Percentiles rank a stretch among this genome's conserved stretches.
Evolutionary conservation across 2,888 invertebrate species (phyloP).

Genomic region (Nomada ferruginata): DNA sequence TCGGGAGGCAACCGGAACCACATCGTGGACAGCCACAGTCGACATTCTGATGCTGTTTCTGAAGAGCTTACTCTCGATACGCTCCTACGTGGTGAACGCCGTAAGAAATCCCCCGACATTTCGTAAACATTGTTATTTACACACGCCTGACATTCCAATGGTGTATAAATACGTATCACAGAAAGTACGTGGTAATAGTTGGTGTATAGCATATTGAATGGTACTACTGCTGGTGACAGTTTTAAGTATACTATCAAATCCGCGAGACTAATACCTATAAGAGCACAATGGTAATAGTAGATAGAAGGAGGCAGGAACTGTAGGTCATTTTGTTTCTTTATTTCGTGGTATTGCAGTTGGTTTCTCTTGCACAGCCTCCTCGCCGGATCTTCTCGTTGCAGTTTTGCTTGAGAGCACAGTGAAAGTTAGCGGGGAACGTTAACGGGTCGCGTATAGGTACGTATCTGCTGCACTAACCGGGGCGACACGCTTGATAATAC

Average conservation of each 20-base stretch:
- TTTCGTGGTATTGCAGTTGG: background rate
- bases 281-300: background rate
- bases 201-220: slow-evolving; percentile 3
- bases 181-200: background rate
- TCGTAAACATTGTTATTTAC: slow-evolving; percentile 9
- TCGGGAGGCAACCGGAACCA: background rate
- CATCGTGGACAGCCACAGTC: slow-evolving; percentile 31
- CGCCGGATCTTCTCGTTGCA: slow-evolving; percentile 49
- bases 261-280: background rate
- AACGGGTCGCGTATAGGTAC: slow-evolving; percentile 33
- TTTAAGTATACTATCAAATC: background rate
- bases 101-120: slow-evolving; percentile 47
- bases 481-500: slow-evolving; percentile 16
- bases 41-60: slow-evolving; percentile 56
- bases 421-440: slow-evolving; percentile 31
- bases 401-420: slow-evolving; percentile 49
- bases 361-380: slow-evolving; percentile 37
- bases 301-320: background rate
- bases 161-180: background rate
- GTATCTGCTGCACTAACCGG: slow-evolving; percentile 24
- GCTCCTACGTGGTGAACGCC: slow-evolving; percentile 51
- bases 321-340: background rate
- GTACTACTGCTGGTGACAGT: background rate
- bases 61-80: slow-evolving; percentile 54
- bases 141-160: background rate